These are phyloP conservation scores for Monochamus saltuarius DNA, from an alignment of 1,140 invertebrate genomes.

Conservation along the genomic window DNA sequence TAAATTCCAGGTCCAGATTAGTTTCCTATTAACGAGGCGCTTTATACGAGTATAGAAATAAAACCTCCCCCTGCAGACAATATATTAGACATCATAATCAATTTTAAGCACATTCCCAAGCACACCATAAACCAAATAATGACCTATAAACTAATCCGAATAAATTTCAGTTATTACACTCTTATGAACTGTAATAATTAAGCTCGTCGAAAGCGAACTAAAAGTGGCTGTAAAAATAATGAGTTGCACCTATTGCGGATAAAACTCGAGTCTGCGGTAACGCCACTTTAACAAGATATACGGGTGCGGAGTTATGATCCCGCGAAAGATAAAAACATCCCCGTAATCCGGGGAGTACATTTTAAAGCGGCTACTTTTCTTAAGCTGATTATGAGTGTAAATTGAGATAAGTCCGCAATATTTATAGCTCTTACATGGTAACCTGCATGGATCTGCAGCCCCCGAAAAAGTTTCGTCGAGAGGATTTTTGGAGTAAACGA, in stretches of 20 bases:
- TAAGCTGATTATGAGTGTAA: conserved; percentile 55
- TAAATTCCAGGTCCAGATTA: no score
- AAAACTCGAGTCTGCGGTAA: conserved; percentile 8
- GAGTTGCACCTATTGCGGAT: conserved; percentile 10
- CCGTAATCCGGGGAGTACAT: conserved; percentile 51
- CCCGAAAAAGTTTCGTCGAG: conserved; percentile 13
- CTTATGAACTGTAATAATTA: conserved; percentile 19
- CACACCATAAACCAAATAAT: conserved; percentile 19
- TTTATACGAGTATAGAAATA: conserved; percentile 3
- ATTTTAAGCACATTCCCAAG: conserved; percentile 20
- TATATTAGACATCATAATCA: conserved; percentile 21
- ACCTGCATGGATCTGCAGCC: conserved; percentile 18
- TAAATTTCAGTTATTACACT: conserved; percentile 24
- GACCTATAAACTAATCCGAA: conserved; percentile 20
- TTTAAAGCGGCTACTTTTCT: conserved; percentile 53
- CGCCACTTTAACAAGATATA: conserved; percentile 43
- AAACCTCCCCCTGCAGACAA: conserved; percentile 15
- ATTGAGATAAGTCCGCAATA: conserved; percentile 53
- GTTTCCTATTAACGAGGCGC: no score
- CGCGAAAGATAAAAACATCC: conserved; percentile 35
- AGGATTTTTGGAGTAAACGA: conserved; percentile 14
- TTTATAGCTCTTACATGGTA: conserved; percentile 53
- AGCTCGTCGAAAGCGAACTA: conserved; percentile 13
- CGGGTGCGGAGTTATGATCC: conserved; percentile 39
- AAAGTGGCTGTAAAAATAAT: conserved; percentile 11